Evolutionary conservation across 2,113 vertebrate species (phyloP).

Genomic region (Aspidoscelis tigris): DNA sequence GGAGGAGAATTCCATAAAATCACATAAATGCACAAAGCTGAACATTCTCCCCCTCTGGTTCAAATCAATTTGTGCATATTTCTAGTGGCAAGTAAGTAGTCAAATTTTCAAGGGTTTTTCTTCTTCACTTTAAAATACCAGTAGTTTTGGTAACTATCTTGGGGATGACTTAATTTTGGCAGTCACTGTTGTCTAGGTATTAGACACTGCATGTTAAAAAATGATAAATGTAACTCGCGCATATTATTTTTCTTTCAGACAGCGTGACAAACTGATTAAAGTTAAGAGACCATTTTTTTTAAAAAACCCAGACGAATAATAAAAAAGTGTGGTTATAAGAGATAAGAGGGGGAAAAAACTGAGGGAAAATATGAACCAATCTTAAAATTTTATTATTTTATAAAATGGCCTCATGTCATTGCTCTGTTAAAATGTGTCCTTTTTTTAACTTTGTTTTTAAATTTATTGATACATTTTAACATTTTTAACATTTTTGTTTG

Average conservation of each 20-base stretch:
- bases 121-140: background rate
- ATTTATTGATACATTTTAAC: too few relatives aligned
- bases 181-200: background rate
- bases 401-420: background rate
- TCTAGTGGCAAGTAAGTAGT: background rate
- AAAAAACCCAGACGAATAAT: background rate
- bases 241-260: fast-evolving
- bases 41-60: too few relatives aligned
- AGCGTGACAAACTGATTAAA: background rate
- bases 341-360: background rate
- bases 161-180: too few relatives aligned
- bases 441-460: too few relatives aligned
- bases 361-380: background rate
- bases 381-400: background rate
- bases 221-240: background rate
- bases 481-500: too few relatives aligned
- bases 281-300: too few relatives aligned
- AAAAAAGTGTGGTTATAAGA: background rate
- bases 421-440: too few relatives aligned
- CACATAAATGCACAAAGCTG: too few relatives aligned
- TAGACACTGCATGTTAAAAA: background rate
- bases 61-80: too few relatives aligned
- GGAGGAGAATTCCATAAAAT: too few relatives aligned
- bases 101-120: background rate
- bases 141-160: background rate